Evolutionary conservation across 2,888 invertebrate species (phyloP), one percentile per base, ranked within the genome.

Genomic region (Eupithecia vulgata): DNA sequence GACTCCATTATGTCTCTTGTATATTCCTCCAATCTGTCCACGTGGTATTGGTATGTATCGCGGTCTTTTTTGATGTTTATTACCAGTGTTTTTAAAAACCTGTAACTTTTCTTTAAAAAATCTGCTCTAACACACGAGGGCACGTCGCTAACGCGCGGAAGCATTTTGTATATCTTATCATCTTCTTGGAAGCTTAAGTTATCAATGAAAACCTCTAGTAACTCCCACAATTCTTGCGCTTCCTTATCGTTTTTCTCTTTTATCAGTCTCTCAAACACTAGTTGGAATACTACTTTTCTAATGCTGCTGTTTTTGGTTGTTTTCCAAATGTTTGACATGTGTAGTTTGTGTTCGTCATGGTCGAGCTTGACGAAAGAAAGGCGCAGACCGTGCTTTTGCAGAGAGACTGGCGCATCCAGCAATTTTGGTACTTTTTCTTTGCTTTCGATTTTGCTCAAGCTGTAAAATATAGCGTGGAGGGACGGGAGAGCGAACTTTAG

Each of bases 341-440:
- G 77, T 74, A 81, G 75, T 80, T 84, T 84, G 8, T 89, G 73
- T 62, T 85, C 84, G 17, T 83, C 79, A 15, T 82, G 78, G 69
- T 85, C 81, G 30, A 91, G 78, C 76, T 88, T 90, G 8, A 68
- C 73, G 73, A 87, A 88, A 37, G 88, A 88, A 48, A 90, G 75
- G 48, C 90, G 85, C 66, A 91, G 87, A 0, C 88, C 90, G 78
- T 91, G 91, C 78, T 92, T 92, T 78, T 91, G 91, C 48, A 92
- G 74, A 7, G 91, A 91, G 3, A 91, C 90, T 13, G 87, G 89
- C 5, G 87, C 80, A 80, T 88, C 81, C 13, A 90, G 74, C 68
- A 92, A 76, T 73, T 85, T 83, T 5, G 83, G 83, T 59, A 91
- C 82, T 75, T 84, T 81, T 71, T 83, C 79, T 59, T 78, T 81